These are phyloP conservation scores for Cephus rjabovi DNA, from an alignment of 2,888 invertebrate species.

Conservation along the genomic window DNA sequence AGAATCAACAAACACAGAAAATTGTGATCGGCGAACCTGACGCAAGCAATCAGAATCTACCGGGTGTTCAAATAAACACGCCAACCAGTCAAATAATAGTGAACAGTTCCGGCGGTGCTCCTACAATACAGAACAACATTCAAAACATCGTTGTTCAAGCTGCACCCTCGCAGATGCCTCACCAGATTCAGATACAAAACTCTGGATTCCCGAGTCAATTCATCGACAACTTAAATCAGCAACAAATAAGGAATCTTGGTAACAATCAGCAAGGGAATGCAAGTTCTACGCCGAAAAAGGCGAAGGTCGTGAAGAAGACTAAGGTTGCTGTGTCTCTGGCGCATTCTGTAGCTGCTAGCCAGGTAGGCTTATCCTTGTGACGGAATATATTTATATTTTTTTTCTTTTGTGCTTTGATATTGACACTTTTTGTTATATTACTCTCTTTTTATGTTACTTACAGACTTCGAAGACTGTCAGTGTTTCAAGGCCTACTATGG, in stretches of 20 bases:
- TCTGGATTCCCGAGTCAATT: conserved; percentile 63
- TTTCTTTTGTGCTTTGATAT: background rate
- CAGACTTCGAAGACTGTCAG: conserved; percentile 51
- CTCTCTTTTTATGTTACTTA: conserved; percentile 21
- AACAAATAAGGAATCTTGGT: conserved; percentile 59
- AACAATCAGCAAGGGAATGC: conserved; percentile 38
- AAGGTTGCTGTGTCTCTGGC: conserved; percentile 48
- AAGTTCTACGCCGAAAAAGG: conserved; percentile 49
- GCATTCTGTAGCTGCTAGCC: conserved; percentile 43
- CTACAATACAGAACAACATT: conserved; percentile 64
- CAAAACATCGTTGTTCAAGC: conserved; percentile 65
- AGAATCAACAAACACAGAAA: conserved; percentile 60
- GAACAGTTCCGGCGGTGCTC: conserved; percentile 64
- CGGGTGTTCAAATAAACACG: conserved; percentile 63
- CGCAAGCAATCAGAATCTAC: conserved; percentile 56
- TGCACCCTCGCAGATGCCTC: conserved; percentile 62
- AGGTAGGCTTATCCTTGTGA: conserved; percentile 26
- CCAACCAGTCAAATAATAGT: conserved; percentile 65
- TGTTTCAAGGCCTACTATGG: conserved; percentile 45
- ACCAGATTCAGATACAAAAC: conserved; percentile 64
- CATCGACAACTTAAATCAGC: conserved; percentile 64
- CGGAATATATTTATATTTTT: background rate
- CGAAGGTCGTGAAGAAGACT: conserved; percentile 56
- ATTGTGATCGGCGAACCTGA: conserved; percentile 63
- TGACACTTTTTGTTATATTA: background rate